Conservation (phyloP, 2,797 vertebrate species). For the Catostomus latipinnis region DNA sequence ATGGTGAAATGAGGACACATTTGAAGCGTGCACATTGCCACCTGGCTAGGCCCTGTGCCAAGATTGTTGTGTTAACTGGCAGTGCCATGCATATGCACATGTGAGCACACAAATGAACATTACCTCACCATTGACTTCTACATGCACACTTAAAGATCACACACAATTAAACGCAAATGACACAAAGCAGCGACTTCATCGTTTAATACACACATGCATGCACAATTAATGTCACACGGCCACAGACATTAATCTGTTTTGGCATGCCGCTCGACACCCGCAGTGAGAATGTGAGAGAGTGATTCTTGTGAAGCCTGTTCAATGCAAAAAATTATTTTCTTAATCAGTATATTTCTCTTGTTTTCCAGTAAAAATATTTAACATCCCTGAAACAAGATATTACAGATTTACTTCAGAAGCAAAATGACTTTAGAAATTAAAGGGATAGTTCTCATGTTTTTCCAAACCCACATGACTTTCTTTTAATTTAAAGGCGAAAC, state of each 20-base stretch:
- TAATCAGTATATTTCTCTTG: no score
- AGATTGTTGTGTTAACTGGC: constrained; percentile 50
- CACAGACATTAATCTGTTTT: constrained; percentile 27
- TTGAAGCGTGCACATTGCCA: constrained; percentile 67
- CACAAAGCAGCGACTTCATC: background rate
- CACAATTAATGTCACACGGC: constrained; percentile 6
- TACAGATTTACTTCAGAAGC: no score
- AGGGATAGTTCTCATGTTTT: no score
- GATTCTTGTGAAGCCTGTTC: background rate
- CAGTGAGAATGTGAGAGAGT: constrained; percentile 3
- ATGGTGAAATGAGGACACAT: constrained; percentile 65
- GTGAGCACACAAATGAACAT: constrained; percentile 33
- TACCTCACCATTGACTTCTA: background rate
- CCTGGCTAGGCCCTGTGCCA: constrained; percentile 68
- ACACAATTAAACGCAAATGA: background rate
- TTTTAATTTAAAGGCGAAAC: no score
- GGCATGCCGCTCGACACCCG: constrained; percentile 15
- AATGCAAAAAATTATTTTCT: no score
- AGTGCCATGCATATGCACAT: constrained; percentile 28
- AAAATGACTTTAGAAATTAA: no score
- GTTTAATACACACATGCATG: background rate
- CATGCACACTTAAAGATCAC: constrained; percentile 19
- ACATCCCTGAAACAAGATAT: no score
- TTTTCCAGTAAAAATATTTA: no score
- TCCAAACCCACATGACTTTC: no score